Evolutionary conservation across 2,797 vertebrate species (phyloP).

Genomic region (Poecilia velifera): DNA sequence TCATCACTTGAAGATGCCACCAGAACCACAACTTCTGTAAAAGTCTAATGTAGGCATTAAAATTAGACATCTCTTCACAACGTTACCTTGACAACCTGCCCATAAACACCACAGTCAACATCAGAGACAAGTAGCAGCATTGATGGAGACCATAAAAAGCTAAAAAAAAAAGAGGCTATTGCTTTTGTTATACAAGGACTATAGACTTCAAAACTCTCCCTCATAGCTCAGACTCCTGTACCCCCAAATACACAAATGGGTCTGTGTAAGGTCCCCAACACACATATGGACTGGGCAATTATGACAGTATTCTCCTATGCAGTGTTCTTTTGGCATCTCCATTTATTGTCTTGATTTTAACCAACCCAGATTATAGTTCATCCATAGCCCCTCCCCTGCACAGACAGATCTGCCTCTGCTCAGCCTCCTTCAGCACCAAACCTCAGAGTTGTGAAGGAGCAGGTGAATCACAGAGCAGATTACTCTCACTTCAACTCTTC

Average conservation of each 20-base stretch:
- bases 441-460: neutral
- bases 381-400: constrained; percentile 12
- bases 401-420: constrained; percentile 5
- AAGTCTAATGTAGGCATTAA: neutral
- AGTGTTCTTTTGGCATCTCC: neutral
- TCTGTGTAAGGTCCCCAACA: too few species aligned
- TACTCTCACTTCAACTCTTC: rapidly evolving
- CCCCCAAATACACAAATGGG: neutral
- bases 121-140: neutral
- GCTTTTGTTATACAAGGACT: neutral
- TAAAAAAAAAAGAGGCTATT: neutral
- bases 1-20: neutral
- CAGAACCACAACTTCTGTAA: neutral
- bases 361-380: neutral
- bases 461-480: neutral
- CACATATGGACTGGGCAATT: neutral
- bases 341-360: neutral
- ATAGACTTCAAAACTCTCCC: neutral
- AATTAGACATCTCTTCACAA: neutral
- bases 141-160: neutral
- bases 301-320: neutral
- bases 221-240: neutral
- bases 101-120: neutral
- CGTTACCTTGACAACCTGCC: neutral
- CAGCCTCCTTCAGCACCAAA: neutral